Percentiles rank a stretch among this genome's conserved stretches.
These are phyloP conservation scores for Globia sparganii DNA, from an alignment of 2,888 invertebrate genomes.

Conservation along the genomic window DNA sequence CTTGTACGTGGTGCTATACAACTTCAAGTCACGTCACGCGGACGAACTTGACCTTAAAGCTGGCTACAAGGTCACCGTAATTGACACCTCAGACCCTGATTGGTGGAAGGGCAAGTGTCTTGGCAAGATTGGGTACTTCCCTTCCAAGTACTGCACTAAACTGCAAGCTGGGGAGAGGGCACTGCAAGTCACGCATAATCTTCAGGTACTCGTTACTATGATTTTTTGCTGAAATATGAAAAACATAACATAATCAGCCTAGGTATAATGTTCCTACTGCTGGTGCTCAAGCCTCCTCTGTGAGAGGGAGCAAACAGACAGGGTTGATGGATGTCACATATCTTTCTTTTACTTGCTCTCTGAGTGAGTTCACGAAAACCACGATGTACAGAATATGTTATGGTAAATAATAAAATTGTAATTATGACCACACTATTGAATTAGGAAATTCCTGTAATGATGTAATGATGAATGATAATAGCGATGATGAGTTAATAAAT, in stretches of 20 bases:
- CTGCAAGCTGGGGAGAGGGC: slow-evolving; percentile 97
- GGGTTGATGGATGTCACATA: background rate
- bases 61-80: slow-evolving; percentile 97
- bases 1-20: slow-evolving; percentile 98
- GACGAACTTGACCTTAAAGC: slow-evolving; percentile 98
- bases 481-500: no score
- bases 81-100: slow-evolving; percentile 98
- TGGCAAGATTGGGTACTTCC: slow-evolving; percentile 97
- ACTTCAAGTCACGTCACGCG: slow-evolving; percentile 97
- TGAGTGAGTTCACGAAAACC: no score
- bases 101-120: slow-evolving; percentile 99
- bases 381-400: no score
- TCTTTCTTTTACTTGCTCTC: no score
- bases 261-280: background rate
- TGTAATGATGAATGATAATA: no score
- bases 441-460: no score
- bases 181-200: slow-evolving; percentile 93
- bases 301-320: background rate
- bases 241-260: no score
- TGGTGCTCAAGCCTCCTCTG: background rate
- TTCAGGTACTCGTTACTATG: slow-evolving; percentile 83
- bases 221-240: background rate
- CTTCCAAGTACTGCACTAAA: slow-evolving; percentile 98
- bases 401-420: no score
- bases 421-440: no score